These are phyloP conservation scores for Sebastes ruberrimus DNA, from an alignment of 2,797 vertebrate genomes.

Conservation along the genomic window DNA sequence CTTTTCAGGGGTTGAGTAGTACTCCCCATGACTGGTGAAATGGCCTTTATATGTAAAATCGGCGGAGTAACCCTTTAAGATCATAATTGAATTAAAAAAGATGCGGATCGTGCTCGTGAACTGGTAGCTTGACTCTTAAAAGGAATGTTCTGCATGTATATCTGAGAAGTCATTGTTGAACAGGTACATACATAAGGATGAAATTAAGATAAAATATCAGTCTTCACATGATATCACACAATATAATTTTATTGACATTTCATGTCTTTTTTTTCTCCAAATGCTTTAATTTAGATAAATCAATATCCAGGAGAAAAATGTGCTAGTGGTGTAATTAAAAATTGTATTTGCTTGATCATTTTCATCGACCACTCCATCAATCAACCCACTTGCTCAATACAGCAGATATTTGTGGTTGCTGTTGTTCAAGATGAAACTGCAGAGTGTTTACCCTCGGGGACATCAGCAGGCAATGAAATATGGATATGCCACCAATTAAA, in stretches of 20 bases:
- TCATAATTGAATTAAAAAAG: background rate
- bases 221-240: background rate
- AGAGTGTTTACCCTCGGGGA: slow-evolving; percentile 53
- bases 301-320: slow-evolving; percentile 46
- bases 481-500: slow-evolving; percentile 64
- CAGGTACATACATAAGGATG: background rate
- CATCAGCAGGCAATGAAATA: slow-evolving; percentile 61
- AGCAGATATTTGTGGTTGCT: slow-evolving; percentile 49
- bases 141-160: background rate
- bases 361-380: slow-evolving; percentile 64
- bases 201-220: background rate
- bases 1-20: background rate
- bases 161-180: background rate
- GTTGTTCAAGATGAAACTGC: slow-evolving; percentile 59
- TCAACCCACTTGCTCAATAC: slow-evolving; percentile 61
- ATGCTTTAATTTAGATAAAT: slow-evolving; percentile 55
- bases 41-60: background rate
- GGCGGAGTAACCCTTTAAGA: background rate
- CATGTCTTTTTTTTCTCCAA: slow-evolving; percentile 5
- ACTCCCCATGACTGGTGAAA: background rate
- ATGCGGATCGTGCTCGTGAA: background rate
- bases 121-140: background rate
- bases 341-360: slow-evolving; percentile 66
- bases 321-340: slow-evolving; percentile 63
- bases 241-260: slow-evolving; percentile 22